These are phyloP conservation scores for Zhuqinia jingwanae DNA, from an alignment of 2,888 invertebrate genomes.

Conservation along the genomic window DNA sequence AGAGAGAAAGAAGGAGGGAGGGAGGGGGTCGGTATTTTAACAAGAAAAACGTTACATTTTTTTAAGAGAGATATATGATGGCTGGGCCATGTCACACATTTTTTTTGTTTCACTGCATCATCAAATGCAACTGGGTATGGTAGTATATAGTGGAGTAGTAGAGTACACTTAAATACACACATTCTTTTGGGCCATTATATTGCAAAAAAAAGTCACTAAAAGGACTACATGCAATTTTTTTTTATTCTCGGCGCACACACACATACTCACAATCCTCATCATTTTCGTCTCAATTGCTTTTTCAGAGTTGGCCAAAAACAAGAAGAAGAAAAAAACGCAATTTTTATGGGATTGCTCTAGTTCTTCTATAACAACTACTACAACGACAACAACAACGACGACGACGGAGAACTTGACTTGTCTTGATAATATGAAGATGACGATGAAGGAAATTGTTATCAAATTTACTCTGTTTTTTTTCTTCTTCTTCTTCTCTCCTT, in stretches of 20 bases:
- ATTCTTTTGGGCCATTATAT: constrained; percentile 13
- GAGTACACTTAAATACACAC: background rate
- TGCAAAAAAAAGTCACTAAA: background rate
- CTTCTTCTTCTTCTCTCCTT: too few relatives aligned
- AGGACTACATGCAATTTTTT: constrained; percentile 13
- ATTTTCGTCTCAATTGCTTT: constrained; percentile 5
- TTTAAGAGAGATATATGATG: constrained; percentile 21
- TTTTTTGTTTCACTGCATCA: constrained; percentile 30
- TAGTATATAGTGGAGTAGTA: background rate
- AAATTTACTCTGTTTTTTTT: constrained; percentile 27
- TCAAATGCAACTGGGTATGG: too few relatives aligned
- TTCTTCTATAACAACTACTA: constrained; percentile 3
- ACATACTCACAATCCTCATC: background rate
- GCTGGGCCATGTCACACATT: constrained; percentile 14
- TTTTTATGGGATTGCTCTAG: constrained; percentile 68
- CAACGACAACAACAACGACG: background rate
- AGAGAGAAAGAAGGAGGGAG: too few relatives aligned
- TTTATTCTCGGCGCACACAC: constrained; percentile 26
- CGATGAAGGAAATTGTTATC: constrained; percentile 33
- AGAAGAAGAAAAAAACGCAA: constrained; percentile 60
- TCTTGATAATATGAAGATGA: background rate
- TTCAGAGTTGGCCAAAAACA: constrained; percentile 32
- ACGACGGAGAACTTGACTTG: constrained; percentile 15
- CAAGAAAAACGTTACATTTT: constrained; percentile 26
- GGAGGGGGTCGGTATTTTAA: constrained; percentile 6